Conservation (phyloP, 2,888 invertebrate genomes). For the Cybosia mesomella region DNA sequence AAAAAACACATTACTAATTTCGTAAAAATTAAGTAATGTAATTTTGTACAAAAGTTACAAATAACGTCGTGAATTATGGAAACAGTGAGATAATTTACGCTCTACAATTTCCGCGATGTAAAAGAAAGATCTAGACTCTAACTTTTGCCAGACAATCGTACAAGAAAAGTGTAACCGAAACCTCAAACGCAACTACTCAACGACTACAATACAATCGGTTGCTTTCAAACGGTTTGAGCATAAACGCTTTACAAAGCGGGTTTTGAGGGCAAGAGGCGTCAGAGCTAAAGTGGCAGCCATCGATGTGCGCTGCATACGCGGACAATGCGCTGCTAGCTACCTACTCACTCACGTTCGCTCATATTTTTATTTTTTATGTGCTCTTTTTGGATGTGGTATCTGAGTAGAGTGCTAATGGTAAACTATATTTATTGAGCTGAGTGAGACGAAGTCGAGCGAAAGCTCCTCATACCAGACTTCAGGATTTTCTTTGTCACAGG, state of each 20-base stretch:
- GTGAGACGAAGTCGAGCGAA: too few relatives aligned
- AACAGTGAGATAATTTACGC: too few relatives aligned
- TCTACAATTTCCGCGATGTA: not conserved
- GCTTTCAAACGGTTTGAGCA: conserved; percentile 17
- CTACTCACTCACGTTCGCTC: conserved; percentile 42
- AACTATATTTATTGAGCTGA: too few relatives aligned
- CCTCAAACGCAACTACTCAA: conserved; percentile 3
- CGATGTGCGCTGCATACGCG: conserved; percentile 39
- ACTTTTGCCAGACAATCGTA: not conserved
- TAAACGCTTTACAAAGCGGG: conserved; percentile 47
- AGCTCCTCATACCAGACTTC: too few relatives aligned
- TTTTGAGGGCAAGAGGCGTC: conserved; percentile 61
- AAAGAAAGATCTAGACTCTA: not conserved
- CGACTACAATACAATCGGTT: conserved; percentile 13
- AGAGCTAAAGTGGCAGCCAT: conserved; percentile 50
- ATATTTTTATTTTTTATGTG: conserved; percentile 45
- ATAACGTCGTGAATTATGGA: too few relatives aligned
- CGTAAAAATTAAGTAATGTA: too few relatives aligned
- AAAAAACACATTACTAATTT: too few relatives aligned
- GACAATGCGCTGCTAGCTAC: conserved; percentile 47
- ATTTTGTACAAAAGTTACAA: too few relatives aligned
- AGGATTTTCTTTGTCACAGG: too few relatives aligned
- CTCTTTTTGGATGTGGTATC: conserved; percentile 31
- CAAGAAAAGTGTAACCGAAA: not conserved
- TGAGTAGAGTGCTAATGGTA: conserved; percentile 15